Base-by-base conservation (phyloP, 2,113 vertebrate species). In the Malurus alboscapulatus region DNA sequence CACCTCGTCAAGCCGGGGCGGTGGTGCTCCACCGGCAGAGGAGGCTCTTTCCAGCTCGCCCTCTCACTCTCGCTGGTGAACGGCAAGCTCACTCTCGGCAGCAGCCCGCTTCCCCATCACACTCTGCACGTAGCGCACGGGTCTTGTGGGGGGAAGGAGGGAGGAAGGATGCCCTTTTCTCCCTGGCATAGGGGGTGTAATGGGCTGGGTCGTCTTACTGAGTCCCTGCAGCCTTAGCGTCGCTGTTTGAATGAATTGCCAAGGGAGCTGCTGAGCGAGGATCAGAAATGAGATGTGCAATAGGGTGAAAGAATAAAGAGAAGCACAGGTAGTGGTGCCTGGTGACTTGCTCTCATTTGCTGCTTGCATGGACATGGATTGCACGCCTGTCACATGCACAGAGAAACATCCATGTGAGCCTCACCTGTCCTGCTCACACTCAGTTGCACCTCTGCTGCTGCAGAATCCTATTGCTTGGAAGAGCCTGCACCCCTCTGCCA, bases 1-100 rank as follows among this genome's bases (percentile, higher is more conserved):
- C 85, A 36, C 54, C 90, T 61, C 51, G 1, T 93, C 94, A 91
- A 93, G 93, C 75, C 85, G 59, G 93, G 85, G 92, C 18, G 38
- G 58, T 61, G 88, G 63, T 90, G 75, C 63, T 95, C 71, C 79
- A 83, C 40, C 1, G 0, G n/a, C 69, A 92, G 91, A 71, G 69
- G 84, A 96, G 84, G 45, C 27, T 63, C 53, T 40, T 82, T 55
- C 57, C 90, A 34, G 21, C 42, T 53, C 1, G 0, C 84, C 89
- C 89, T 95, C 87, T 91, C 84, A 91, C 92, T 93, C 4, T 2
- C 0, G 5, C 66, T 25, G 69, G 26, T 76, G 84, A 79, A 34
- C 0, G 2, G 58, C 2, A 8, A 62, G 58, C 90, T 66, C 34
- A 58, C 55, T 34, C 24, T 50, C 36, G 2, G 9, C n/a, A 92